These are phyloP conservation scores for Scelioninae gen. 2 DNA, from an alignment of 2,888 invertebrate genomes.

Conservation along the genomic window DNA sequence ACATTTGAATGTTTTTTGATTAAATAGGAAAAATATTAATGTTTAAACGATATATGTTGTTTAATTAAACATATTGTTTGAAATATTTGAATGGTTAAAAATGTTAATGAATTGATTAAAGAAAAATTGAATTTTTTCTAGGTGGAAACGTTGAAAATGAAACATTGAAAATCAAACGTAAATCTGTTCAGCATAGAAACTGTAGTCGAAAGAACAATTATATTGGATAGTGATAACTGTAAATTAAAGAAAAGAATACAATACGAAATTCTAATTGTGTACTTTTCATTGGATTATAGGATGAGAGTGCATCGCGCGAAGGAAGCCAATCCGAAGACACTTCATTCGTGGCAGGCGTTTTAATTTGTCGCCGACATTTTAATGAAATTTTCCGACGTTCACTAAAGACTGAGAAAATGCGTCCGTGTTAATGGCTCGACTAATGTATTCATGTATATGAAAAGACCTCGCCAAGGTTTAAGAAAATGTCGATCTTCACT, in stretches of 20 bases:
- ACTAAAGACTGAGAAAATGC: slow-evolving; percentile 44
- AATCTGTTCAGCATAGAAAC: no score
- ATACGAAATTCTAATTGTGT: slow-evolving; percentile 19
- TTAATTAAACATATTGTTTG: no score
- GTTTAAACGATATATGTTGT: no score
- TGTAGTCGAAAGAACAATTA: neutral
- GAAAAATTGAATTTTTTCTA: no score
- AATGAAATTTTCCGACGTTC: slow-evolving; percentile 47
- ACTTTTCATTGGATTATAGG: slow-evolving; percentile 31
- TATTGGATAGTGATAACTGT: neutral
- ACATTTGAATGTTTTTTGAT: no score
- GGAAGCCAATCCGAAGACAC: slow-evolving; percentile 21
- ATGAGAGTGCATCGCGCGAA: slow-evolving; percentile 3
- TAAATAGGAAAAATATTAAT: no score
- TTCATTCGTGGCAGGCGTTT: slow-evolving; percentile 45
- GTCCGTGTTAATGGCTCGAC: slow-evolving; percentile 29
- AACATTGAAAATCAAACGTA: no score
- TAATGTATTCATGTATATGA: slow-evolving; percentile 28
- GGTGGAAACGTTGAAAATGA: no score
- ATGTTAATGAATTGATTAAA: no score
- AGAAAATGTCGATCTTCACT: slow-evolving; percentile 17
- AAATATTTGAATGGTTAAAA: no score
- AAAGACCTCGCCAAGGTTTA: neutral
- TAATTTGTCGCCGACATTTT: slow-evolving; percentile 55
- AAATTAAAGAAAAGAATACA: slow-evolving; percentile 12